Conservation (phyloP, 2,888 invertebrate genomes). For the Netelia fuscicornis region DNA sequence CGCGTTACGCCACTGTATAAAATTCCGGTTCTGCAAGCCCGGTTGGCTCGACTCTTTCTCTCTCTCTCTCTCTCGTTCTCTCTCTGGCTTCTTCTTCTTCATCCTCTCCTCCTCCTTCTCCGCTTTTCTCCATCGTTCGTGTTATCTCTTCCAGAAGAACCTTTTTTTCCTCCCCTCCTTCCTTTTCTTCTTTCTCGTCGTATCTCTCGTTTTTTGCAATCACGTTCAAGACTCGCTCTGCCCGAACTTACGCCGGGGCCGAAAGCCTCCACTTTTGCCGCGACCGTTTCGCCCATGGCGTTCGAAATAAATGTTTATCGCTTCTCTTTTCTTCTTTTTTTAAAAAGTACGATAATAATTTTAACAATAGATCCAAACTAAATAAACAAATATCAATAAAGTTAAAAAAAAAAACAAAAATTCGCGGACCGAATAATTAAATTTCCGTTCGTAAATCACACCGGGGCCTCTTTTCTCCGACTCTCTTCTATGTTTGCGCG, state of each 20-base stretch:
- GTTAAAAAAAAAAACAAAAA: background rate
- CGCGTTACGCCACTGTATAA: constrained; percentile 83
- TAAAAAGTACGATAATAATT: background rate
- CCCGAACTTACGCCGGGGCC: constrained; percentile 30
- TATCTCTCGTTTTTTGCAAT: constrained; percentile 69
- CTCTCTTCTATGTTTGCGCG: background rate
- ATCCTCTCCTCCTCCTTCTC: constrained; percentile 69
- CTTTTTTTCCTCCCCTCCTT: background rate
- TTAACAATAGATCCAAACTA: background rate
- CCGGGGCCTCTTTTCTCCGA: constrained; percentile 7
- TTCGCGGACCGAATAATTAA: constrained; percentile 35
- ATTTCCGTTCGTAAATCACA: constrained; percentile 42
- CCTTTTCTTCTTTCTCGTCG: constrained; percentile 70
- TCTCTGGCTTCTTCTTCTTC: constrained; percentile 53
- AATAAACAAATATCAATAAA: background rate
- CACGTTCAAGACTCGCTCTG: constrained; percentile 55
- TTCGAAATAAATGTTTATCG: constrained; percentile 2
- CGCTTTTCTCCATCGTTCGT: constrained; percentile 42
- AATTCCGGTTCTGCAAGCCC: constrained; percentile 83
- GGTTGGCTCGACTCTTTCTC: constrained; percentile 54
- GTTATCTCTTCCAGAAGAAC: constrained; percentile 55
- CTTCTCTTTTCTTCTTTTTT: background rate
- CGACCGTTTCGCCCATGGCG: background rate
- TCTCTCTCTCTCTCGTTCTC: constrained; percentile 4
- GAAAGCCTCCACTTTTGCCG: constrained; percentile 40